Conservation (phyloP, 2,113 vertebrate genomes). For the Pipra filicauda region DNA sequence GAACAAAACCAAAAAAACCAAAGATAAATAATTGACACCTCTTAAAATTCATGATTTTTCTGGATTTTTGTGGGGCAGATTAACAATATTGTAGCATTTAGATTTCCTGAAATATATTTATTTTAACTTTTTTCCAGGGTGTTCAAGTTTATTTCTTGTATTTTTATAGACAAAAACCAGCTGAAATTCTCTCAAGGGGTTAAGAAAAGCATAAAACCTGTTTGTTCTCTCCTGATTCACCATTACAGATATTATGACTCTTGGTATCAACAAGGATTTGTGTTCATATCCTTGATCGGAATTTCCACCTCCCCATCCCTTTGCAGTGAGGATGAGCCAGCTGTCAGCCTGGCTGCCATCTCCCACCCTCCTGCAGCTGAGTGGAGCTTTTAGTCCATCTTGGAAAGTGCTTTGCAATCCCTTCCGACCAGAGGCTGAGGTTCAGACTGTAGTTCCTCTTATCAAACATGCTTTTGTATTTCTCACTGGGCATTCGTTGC, state of each 20-base stretch:
- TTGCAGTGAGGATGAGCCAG: neutral
- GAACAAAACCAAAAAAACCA: neutral
- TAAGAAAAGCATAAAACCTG: neutral
- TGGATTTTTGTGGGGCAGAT: neutral
- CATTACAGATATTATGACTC: neutral
- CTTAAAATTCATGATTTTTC: neutral
- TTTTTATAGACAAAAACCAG: neutral
- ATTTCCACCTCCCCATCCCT: neutral
- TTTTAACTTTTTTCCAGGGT: neutral
- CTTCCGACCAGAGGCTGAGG: neutral
- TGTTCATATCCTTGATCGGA: neutral
- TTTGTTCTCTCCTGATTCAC: neutral
- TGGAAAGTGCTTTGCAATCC: neutral
- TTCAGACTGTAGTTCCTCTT: neutral
- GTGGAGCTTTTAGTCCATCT: neutral
- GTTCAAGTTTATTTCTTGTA: neutral
- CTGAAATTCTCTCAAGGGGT: neutral
- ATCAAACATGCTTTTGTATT: neutral
- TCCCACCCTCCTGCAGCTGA: neutral
- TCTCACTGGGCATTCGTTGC: neutral
- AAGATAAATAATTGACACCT: neutral
- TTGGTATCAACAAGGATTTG: neutral
- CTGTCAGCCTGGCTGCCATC: neutral
- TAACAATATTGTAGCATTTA: neutral
- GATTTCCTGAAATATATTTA: neutral